These are phyloP conservation scores for Pissodes strobi DNA, from an alignment of 1,140 invertebrate species.

Conservation along the genomic window DNA sequence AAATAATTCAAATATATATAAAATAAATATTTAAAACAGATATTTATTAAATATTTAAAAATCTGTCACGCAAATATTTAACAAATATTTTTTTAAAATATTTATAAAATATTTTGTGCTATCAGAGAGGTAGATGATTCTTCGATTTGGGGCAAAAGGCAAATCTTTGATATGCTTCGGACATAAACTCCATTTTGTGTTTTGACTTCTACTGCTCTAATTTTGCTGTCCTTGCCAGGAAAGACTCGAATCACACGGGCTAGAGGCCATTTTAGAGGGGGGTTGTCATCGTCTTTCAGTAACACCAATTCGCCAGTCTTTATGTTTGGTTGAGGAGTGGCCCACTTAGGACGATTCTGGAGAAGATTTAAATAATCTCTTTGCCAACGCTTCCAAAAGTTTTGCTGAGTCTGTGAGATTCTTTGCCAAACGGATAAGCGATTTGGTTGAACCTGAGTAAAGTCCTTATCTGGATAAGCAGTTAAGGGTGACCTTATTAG, in stretches of 20 bases:
- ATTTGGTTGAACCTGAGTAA: slow-evolving; percentile 18
- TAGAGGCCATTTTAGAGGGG: slow-evolving; percentile 50
- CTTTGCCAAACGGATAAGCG: slow-evolving; percentile 11
- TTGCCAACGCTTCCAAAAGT: slow-evolving; percentile 44
- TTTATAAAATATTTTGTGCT: too few relatives aligned
- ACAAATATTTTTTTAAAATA: too few relatives aligned
- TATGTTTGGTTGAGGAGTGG: slow-evolving; percentile 4
- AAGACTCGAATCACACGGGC: slow-evolving; percentile 29
- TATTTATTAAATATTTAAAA: too few relatives aligned
- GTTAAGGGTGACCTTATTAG: slow-evolving; percentile 48
- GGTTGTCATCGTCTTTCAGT: slow-evolving; percentile 49
- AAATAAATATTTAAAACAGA: too few relatives aligned
- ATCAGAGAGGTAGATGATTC: too few relatives aligned
- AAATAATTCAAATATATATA: too few relatives aligned
- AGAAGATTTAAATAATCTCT: slow-evolving; percentile 41
- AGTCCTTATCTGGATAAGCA: slow-evolving; percentile 32
- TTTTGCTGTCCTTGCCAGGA: slow-evolving; percentile 8
- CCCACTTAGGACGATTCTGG: slow-evolving; percentile 39
- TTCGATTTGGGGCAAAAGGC: slow-evolving; percentile 13
- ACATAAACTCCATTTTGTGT: slow-evolving; percentile 10
- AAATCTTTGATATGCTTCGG: slow-evolving; percentile 11
- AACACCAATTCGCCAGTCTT: slow-evolving; percentile 49
- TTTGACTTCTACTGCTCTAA: slow-evolving; percentile 17
- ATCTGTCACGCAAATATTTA: too few relatives aligned
- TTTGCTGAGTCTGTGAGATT: slow-evolving; percentile 18